Conservation (phyloP, 2,888 invertebrate genomes). For the Thera britannica region DNA sequence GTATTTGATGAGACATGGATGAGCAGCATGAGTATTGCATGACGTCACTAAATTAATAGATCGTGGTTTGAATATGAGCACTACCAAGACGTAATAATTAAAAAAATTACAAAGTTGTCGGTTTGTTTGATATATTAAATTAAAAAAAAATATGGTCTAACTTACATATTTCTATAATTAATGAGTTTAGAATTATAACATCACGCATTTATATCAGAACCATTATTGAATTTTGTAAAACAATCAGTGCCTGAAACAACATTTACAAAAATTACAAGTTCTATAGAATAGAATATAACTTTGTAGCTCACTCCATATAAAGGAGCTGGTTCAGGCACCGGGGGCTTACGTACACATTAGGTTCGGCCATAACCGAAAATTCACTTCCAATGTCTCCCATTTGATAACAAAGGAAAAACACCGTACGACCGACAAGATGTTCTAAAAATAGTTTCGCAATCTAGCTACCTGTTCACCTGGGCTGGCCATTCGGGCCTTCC, state of each 20-base stretch:
- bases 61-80: too few relatives aligned
- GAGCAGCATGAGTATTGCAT: too few relatives aligned
- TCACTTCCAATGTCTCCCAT: conserved; percentile 73
- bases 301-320: conserved; percentile 57
- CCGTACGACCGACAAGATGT: conserved; percentile 80
- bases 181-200: too few relatives aligned
- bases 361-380: conserved; percentile 67
- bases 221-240: background rate
- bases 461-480: conserved; percentile 83
- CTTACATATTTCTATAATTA: too few relatives aligned
- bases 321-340: conserved; percentile 52
- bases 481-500: conserved; percentile 81
- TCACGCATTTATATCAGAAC: too few relatives aligned
- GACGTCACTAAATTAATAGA: background rate
- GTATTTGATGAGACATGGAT: too few relatives aligned
- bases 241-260: conserved; percentile 3
- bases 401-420: conserved; percentile 84
- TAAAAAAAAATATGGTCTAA: too few relatives aligned
- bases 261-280: conserved; percentile 20
- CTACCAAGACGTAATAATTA: too few relatives aligned
- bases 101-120: too few relatives aligned
- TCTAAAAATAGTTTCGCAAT: conserved; percentile 83
- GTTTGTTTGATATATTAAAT: too few relatives aligned
- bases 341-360: conserved; percentile 67
- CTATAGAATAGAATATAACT: conserved; percentile 44